Conservation (phyloP, 2,888 invertebrate species). For the Pyrrhia umbra region DNA sequence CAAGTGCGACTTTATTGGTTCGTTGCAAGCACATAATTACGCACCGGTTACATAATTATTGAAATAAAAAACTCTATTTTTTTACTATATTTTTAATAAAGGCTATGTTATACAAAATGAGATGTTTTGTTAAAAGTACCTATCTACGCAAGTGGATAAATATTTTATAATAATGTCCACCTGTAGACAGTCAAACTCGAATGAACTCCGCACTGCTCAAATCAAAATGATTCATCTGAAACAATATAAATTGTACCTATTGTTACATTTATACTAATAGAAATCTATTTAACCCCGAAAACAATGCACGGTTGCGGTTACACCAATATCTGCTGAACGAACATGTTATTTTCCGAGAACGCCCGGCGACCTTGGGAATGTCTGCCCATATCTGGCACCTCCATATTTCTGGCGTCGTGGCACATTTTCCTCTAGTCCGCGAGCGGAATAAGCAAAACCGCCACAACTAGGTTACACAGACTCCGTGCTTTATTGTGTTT, state of each 20-base stretch:
- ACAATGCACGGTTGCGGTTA: slow-evolving; percentile 64
- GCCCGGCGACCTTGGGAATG: slow-evolving; percentile 68
- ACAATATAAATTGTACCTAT: slow-evolving; percentile 44
- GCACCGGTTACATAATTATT: too few species aligned
- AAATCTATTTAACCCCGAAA: slow-evolving; percentile 51
- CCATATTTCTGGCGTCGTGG: slow-evolving; percentile 68
- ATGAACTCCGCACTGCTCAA: slow-evolving; percentile 23
- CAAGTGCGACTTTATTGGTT: slow-evolving; percentile 20
- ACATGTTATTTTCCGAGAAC: slow-evolving; percentile 64
- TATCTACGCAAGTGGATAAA: slow-evolving; percentile 3
- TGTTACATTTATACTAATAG: slow-evolving; percentile 34
- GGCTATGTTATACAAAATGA: too few species aligned
- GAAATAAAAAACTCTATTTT: too few species aligned
- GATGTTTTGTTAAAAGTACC: slow-evolving; percentile 3
- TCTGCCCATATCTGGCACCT: slow-evolving; percentile 64
- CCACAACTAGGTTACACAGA: slow-evolving; percentile 85
- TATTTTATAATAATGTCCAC: not conserved
- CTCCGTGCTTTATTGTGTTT: slow-evolving; percentile 88
- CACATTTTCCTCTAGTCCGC: slow-evolving; percentile 74
- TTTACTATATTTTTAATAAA: too few species aligned
- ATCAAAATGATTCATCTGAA: slow-evolving; percentile 48
- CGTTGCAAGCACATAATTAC: slow-evolving; percentile 1
- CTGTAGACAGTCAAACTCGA: slow-evolving; percentile 16
- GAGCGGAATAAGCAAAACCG: slow-evolving; percentile 82
- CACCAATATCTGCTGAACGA: slow-evolving; percentile 53